Evolutionary conservation across 2,888 invertebrate species (phyloP).

Genomic region (Protonemura montana): DNA sequence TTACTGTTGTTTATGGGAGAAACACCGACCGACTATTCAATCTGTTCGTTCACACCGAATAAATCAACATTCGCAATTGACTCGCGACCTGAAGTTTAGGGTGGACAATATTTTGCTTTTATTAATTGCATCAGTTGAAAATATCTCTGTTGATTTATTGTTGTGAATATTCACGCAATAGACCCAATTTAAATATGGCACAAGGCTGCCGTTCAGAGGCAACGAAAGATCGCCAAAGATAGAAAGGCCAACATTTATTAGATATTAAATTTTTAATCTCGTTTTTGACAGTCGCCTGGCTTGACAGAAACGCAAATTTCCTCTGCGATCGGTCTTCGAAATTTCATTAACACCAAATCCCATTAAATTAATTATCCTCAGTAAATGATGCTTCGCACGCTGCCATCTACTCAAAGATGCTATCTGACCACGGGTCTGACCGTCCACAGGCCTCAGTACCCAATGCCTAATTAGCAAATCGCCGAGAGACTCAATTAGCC

Average conservation of each 20-base stretch:
- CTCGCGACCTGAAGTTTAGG: background rate
- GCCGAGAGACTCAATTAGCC: background rate
- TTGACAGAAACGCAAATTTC: background rate
- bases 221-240: background rate
- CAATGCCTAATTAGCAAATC: background rate
- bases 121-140: background rate
- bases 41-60: slow-evolving; percentile 13
- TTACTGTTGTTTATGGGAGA: background rate
- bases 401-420: background rate
- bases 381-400: background rate
- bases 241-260: background rate
- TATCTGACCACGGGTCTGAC: too few relatives aligned
- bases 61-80: background rate
- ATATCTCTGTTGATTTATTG: background rate
- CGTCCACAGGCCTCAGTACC: background rate
- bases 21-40: background rate
- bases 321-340: background rate
- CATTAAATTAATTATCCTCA: background rate
- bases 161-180: background rate
- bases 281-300: background rate
- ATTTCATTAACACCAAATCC: background rate
- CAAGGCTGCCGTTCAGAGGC: background rate
- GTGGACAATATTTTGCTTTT: background rate
- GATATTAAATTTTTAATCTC: background rate
- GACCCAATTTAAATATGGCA: background rate